Evolutionary conservation across 2,113 vertebrate genomes (phyloP).

Genomic region (Epinephelus moara): DNA sequence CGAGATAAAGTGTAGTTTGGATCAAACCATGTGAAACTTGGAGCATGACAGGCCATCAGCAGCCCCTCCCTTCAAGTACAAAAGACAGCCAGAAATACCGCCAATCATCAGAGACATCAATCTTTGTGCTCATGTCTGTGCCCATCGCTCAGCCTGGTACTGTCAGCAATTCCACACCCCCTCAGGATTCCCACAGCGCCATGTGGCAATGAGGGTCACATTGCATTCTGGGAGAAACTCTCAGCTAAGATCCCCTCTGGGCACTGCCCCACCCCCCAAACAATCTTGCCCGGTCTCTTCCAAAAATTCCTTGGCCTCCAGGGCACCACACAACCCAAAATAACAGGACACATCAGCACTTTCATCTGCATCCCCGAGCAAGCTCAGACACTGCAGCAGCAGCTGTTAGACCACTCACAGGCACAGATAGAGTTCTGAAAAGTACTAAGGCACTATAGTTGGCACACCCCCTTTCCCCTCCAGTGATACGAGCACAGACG

Average conservation of each 20-base stretch:
- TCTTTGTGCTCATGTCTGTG: conserved; percentile 54
- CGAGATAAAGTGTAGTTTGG: conserved; percentile 29
- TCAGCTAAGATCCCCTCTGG: conserved; percentile 61
- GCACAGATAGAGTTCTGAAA: conserved; percentile 69
- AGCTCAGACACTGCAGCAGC: conserved; percentile 81
- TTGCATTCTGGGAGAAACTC: conserved; percentile 77
- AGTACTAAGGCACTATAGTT: conserved; percentile 65
- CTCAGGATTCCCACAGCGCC: conserved; percentile 63
- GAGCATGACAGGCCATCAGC: conserved; percentile 45
- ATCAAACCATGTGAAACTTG: conserved; percentile 40
- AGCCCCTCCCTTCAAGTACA: conserved; percentile 36
- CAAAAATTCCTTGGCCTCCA: conserved; percentile 56
- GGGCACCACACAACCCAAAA: conserved; percentile 74
- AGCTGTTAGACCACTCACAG: conserved; percentile 73
- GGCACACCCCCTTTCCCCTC: conserved; percentile 67
- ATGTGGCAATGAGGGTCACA: conserved; percentile 71
- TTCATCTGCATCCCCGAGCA: conserved; percentile 80
- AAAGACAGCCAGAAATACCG: conserved; percentile 59
- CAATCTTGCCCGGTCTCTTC: conserved; percentile 63
- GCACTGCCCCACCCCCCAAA: conserved; percentile 32
- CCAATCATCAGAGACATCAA: conserved; percentile 59
- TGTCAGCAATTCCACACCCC: conserved; percentile 70
- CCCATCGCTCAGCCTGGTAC: conserved; percentile 62
- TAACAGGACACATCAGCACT: conserved; percentile 83
- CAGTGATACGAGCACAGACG: conserved; percentile 75